Evolutionary conservation across 2,888 invertebrate genomes (phyloP).

Genomic region (Psococerastis gibbosa): DNA sequence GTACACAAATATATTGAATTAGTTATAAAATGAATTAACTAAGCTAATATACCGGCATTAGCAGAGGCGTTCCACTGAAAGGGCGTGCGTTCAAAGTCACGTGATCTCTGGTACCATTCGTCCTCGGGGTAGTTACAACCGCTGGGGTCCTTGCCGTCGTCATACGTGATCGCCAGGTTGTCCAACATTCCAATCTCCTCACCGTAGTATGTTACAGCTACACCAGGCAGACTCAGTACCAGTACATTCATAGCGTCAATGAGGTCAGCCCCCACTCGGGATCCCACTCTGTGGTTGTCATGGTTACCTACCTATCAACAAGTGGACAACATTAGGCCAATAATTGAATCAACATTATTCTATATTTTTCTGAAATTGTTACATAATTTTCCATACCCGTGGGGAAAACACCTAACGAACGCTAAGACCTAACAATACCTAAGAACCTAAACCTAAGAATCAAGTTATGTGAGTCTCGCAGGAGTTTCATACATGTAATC

Average conservation of each 20-base stretch:
- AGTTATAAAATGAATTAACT: too few species aligned
- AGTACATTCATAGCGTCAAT: constrained; percentile 49
- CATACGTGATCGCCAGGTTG: constrained; percentile 32
- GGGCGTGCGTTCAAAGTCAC: constrained; percentile 47
- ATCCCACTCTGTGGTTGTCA: constrained; percentile 41
- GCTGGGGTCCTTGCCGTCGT: constrained; percentile 41
- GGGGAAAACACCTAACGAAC: too few species aligned
- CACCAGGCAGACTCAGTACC: too few species aligned
- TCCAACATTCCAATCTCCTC: constrained; percentile 70
- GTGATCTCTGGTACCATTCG: constrained; percentile 34
- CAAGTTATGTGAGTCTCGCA: too few species aligned
- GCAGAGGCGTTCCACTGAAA: constrained; percentile 39
- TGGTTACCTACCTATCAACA: constrained; percentile 59
- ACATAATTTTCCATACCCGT: too few species aligned
- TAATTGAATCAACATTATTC: too few species aligned
- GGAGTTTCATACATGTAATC: too few species aligned
- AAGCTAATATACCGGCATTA: constrained; percentile 35
- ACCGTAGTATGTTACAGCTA: constrained; percentile 64
- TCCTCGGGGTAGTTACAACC: constrained; percentile 41
- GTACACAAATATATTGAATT: too few species aligned
- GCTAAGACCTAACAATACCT: too few species aligned
- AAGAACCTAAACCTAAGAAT: too few species aligned
- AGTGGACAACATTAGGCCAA: too few species aligned
- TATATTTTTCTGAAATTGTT: too few species aligned
- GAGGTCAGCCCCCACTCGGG: constrained; percentile 40